Conservation (phyloP, 2,113 vertebrate species). For the Passer domesticus region DNA sequence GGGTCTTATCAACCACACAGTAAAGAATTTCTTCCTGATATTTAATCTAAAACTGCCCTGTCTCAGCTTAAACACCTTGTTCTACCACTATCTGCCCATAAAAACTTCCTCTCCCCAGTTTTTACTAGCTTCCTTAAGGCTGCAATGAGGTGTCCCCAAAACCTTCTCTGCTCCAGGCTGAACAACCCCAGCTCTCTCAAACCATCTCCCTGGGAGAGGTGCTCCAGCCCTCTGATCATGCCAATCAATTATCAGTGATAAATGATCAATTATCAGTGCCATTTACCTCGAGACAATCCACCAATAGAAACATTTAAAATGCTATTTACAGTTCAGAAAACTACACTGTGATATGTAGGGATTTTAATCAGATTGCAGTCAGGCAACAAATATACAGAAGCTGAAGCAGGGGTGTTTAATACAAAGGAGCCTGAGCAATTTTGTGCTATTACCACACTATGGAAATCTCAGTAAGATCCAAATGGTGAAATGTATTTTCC, state of each 20-base stretch:
- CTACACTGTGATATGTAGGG: background rate
- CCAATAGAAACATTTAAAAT: background rate
- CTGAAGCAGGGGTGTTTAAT: background rate
- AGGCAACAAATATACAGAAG: background rate
- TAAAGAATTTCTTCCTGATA: background rate
- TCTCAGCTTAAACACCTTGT: background rate
- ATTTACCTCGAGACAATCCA: background rate
- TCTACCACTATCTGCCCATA: background rate
- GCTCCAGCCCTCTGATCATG: background rate
- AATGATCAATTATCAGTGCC: background rate
- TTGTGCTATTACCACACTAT: background rate
- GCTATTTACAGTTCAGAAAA: background rate
- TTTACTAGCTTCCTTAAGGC: background rate
- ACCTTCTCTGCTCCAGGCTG: background rate
- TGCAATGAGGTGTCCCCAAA: background rate
- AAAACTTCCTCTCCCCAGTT: background rate
- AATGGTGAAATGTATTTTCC: background rate
- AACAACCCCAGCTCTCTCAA: background rate
- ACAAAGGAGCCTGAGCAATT: background rate
- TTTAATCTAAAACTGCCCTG: background rate
- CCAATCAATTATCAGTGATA: background rate
- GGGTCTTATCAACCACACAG: background rate
- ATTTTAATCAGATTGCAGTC: background rate
- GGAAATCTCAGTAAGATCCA: background rate
- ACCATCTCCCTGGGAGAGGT: background rate